A percentile compares a stretch with the other conserved stretches of the same genome.
These are phyloP conservation scores for Balaenoptera acutorostrata DNA, from an alignment of 2,113 vertebrate species.

Conservation along the genomic window DNA sequence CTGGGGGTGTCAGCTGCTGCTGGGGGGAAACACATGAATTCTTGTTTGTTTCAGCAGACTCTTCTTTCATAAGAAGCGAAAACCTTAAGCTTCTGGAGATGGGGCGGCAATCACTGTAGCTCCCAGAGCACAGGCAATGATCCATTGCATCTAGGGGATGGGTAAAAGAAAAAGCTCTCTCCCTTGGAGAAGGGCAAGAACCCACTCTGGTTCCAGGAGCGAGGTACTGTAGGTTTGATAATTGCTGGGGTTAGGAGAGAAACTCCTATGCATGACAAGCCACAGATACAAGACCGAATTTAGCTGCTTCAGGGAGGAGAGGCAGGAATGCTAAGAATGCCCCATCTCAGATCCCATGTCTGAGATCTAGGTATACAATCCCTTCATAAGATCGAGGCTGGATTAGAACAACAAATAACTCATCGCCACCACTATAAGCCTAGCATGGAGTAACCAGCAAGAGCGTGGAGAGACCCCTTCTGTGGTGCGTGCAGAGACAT, in stretches of 20 bases:
- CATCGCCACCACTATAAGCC: not conserved
- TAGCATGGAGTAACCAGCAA: not conserved
- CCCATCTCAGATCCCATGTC: not conserved
- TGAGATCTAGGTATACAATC: not conserved
- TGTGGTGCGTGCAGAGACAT: not conserved
- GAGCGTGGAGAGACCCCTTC: not conserved
- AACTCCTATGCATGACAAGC: not conserved
- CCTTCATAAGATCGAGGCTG: not conserved
- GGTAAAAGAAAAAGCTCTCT: not conserved
- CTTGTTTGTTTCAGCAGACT: not conserved
- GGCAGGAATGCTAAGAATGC: not conserved
- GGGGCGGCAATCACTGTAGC: not conserved
- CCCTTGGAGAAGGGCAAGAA: not conserved
- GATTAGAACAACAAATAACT: not conserved
- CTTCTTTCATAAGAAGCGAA: not conserved
- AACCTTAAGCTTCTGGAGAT: not conserved
- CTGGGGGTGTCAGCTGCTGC: not conserved
- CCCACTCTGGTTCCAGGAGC: not conserved
- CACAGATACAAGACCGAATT: not conserved
- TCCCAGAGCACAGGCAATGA: not conserved
- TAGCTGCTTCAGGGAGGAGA: not conserved
- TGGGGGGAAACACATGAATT: not conserved
- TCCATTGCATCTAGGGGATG: not conserved
- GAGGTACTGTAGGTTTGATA: not conserved
- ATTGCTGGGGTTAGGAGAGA: not conserved